Conservation (phyloP, 2,797 vertebrate genomes). For the Iguana delicatissima region DNA sequence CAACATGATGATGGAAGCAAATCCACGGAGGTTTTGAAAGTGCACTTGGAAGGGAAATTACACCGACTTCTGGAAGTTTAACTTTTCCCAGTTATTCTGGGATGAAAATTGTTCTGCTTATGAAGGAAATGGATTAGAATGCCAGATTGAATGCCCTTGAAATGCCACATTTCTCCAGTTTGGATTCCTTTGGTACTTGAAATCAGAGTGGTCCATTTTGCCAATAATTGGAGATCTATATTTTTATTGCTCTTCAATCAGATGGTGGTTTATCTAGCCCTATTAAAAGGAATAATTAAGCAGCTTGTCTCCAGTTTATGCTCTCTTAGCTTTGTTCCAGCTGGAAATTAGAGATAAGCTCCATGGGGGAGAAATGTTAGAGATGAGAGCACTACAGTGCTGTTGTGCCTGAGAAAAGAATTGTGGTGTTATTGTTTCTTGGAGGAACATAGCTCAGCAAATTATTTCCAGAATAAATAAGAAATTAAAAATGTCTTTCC, state of each 20-base stretch:
- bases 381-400: not conserved
- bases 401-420: not conserved
- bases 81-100: too few relatives aligned
- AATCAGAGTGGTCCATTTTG: not conserved
- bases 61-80: too few relatives aligned
- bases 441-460: too few relatives aligned
- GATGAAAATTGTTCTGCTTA: too few relatives aligned
- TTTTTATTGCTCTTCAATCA: constrained; percentile 36
- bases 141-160: too few relatives aligned
- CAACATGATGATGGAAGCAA: too few relatives aligned
- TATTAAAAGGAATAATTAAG: constrained; percentile 3
- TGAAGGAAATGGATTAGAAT: not conserved
- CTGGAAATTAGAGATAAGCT: constrained; percentile 49
- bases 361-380: constrained; percentile 33
- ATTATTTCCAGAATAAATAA: too few relatives aligned
- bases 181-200: not conserved
- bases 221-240: not conserved
- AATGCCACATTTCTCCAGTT: too few relatives aligned
- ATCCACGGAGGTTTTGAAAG: too few relatives aligned
- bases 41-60: too few relatives aligned
- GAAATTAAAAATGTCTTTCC: not conserved
- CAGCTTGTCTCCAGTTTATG: not conserved
- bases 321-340: constrained; percentile 47
- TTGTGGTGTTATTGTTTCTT: too few relatives aligned
- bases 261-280: constrained; percentile 34